These are phyloP conservation scores for Drosophila parabipectinata DNA, from an alignment of 1,140 invertebrate species.

Conservation along the genomic window DNA sequence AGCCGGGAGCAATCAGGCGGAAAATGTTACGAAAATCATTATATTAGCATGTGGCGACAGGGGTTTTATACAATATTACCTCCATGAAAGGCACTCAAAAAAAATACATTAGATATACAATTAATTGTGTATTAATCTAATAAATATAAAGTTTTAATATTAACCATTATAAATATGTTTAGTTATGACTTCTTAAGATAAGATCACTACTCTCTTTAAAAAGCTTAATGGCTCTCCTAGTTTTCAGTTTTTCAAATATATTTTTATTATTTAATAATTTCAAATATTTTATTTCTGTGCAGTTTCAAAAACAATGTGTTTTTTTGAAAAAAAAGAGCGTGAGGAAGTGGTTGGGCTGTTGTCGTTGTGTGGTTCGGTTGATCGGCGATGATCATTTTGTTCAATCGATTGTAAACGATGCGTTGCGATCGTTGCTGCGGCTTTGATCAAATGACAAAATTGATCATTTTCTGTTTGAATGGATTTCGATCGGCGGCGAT, in stretches of 20 bases:
- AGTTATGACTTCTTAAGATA: background rate
- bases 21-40: slow-evolving; percentile 76
- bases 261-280: background rate
- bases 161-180: background rate
- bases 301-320: background rate
- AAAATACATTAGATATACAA: background rate
- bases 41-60: slow-evolving; percentile 80
- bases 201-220: background rate
- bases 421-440: slow-evolving; percentile 81
- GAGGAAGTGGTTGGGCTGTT: slow-evolving; percentile 59
- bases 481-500: slow-evolving; percentile 56
- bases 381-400: slow-evolving; percentile 78
- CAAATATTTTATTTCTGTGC: slow-evolving; percentile 18
- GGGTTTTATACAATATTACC: slow-evolving; percentile 47
- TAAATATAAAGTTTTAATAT: background rate
- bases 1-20: slow-evolving; percentile 70
- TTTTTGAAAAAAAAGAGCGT: background rate
- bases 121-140: background rate
- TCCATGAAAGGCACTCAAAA: slow-evolving; percentile 14
- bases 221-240: background rate
- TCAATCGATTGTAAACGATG: slow-evolving; percentile 81
- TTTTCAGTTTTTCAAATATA: too few relatives aligned
- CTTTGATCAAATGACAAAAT: slow-evolving; percentile 83
- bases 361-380: slow-evolving; percentile 50
- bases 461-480: slow-evolving; percentile 84